A percentile compares a stretch with the other conserved stretches of the same genome.
phyloP scores from a whole-genome alignment of 2,113 vertebrate species.

The Eulemur rufifrons region DNA sequence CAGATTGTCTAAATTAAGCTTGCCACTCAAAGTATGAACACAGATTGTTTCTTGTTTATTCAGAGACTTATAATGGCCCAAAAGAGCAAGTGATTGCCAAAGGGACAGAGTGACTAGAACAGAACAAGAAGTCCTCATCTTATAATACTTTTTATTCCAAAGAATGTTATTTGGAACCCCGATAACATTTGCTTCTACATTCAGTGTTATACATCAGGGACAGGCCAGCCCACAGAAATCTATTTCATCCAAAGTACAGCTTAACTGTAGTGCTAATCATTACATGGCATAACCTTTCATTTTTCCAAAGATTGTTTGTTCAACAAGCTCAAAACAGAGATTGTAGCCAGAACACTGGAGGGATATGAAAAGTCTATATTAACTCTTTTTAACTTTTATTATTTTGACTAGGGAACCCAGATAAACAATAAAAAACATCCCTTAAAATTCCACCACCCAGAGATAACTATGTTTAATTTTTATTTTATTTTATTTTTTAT shows the following conservation, averaged over 20 bases:
- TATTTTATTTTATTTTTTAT: not conserved
- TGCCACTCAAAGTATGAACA: constrained; percentile 55
- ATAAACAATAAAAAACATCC: not conserved
- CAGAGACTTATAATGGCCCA: constrained; percentile 38
- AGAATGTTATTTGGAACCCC: constrained; percentile 40
- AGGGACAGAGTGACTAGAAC: constrained; percentile 43
- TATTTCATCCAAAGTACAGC: not conserved
- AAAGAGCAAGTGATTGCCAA: constrained; percentile 59
- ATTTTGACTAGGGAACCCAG: not conserved
- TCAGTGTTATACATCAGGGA: not conserved
- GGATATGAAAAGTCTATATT: not conserved
- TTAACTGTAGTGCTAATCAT: not conserved
- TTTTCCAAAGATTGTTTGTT: constrained; percentile 31
- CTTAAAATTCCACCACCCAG: not conserved
- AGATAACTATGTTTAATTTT: not conserved
- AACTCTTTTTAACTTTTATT: not conserved
- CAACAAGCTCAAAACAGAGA: not conserved
- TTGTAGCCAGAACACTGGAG: not conserved
- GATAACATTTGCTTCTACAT: not conserved
- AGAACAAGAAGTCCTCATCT: constrained; percentile 35
- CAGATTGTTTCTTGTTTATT: constrained; percentile 68
- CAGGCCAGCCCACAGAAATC: not conserved
- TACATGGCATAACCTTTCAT: not conserved
- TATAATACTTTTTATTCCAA: not conserved
- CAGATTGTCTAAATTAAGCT: constrained; percentile 61